These are phyloP conservation scores for Caenorhabditis brenneri DNA, from an alignment of 1,140 invertebrate genomes.

Conservation along the genomic window DNA sequence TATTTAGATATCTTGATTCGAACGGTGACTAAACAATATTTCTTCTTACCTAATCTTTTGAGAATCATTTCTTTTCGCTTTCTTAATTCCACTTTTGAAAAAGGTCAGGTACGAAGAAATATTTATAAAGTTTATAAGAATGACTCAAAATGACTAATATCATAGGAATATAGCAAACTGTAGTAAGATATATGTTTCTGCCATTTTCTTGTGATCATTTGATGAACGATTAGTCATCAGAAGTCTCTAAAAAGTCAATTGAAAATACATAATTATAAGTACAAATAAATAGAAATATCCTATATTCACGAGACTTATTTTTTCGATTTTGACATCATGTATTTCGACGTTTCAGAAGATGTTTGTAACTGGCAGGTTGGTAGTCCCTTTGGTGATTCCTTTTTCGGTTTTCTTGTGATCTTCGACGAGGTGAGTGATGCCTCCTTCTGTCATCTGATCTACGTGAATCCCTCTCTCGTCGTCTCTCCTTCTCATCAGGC, in stretches of 20 bases:
- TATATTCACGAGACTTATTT: no score
- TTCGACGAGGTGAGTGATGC: neutral
- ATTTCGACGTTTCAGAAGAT: slow-evolving; percentile 4
- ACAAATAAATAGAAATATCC: slow-evolving; percentile 1
- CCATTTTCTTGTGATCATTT: neutral
- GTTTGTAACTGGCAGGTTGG: neutral
- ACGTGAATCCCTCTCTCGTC: no score
- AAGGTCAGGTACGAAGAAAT: neutral
- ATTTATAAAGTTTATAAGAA: neutral
- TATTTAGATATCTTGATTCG: slow-evolving; percentile 7
- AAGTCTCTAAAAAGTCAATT: neutral
- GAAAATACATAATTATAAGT: neutral
- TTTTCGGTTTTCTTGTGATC: neutral
- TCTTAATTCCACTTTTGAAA: neutral
- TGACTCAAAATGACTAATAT: neutral
- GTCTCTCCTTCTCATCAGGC: no score
- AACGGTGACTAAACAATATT: neutral
- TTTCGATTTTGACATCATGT: no score
- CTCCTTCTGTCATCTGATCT: neutral
- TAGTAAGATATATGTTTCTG: neutral
- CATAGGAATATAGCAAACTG: no score
- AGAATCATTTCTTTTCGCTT: neutral
- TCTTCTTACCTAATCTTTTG: neutral
- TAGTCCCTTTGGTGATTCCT: neutral
- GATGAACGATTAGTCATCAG: neutral